phyloP scores from a whole-genome alignment of 2,888 invertebrate genomes.

The Caenorhabditis sinica region DNA sequence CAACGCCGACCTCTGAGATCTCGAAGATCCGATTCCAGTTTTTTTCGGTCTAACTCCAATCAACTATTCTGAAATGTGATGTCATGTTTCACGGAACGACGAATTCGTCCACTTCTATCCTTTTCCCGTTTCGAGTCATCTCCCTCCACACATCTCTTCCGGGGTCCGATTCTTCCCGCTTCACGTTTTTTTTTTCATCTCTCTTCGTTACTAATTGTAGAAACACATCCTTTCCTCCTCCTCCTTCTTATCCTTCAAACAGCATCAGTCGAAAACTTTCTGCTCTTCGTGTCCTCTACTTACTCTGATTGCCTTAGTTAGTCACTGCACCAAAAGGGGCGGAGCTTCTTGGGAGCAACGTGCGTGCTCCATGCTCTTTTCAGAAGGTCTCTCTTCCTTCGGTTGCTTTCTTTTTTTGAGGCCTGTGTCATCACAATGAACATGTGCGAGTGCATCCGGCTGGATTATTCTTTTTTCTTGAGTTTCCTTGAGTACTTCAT shows the following conservation, averaged over 20 bases:
- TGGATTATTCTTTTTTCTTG: slow-evolving; percentile 52
- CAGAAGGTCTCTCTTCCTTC: slow-evolving; percentile 49
- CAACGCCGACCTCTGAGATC: not conserved
- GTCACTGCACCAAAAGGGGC: slow-evolving; percentile 50
- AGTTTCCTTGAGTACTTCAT: slow-evolving; percentile 51
- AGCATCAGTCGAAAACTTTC: slow-evolving; percentile 48
- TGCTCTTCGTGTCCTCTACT: slow-evolving; percentile 43
- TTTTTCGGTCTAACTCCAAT: slow-evolving; percentile 26
- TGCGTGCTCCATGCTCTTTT: slow-evolving; percentile 48
- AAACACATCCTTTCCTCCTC: slow-evolving; percentile 18
- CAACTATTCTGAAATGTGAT: slow-evolving; percentile 52
- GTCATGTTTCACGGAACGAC: slow-evolving; percentile 55
- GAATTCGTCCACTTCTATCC: slow-evolving; percentile 39
- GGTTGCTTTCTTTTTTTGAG: slow-evolving; percentile 22
- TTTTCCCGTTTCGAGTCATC: slow-evolving; percentile 39
- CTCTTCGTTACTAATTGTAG: slow-evolving; percentile 43
- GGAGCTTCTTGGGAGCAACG: slow-evolving; percentile 49
- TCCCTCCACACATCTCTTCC: slow-evolving; percentile 30
- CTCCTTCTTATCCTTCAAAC: slow-evolving; percentile 12
- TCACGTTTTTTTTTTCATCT: slow-evolving; percentile 20
- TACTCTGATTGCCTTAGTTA: slow-evolving; percentile 62
- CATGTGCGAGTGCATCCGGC: slow-evolving; percentile 59
- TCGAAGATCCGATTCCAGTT: not conserved
- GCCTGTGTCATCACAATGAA: slow-evolving; percentile 62
- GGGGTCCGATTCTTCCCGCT: slow-evolving; percentile 23